Evolutionary conservation across 2,113 vertebrate species (phyloP).

Genomic region (Pedionomus torquatus): DNA sequence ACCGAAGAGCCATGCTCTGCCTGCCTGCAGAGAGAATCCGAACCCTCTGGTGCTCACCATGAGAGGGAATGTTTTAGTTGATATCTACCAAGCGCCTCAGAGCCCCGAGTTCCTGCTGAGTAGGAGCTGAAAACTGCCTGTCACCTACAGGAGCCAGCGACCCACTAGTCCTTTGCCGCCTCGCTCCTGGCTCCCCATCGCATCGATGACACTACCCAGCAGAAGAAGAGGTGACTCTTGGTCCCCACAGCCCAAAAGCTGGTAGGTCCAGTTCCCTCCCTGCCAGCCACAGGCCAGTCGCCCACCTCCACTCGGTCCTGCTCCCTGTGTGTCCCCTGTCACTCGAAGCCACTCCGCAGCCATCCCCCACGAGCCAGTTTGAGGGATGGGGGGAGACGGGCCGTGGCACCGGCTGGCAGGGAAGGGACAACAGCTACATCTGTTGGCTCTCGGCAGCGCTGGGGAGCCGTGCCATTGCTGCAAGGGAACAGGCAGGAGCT

Average conservation of each 20-base stretch:
- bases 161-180: neutral
- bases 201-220: rapidly evolving
- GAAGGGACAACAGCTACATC: constrained; percentile 33
- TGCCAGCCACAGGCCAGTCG: rapidly evolving
- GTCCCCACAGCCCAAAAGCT: rapidly evolving
- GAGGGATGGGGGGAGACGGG: neutral
- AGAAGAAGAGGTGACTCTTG: neutral
- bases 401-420: neutral
- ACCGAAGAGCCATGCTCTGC: neutral
- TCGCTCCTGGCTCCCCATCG: neutral
- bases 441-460: neutral
- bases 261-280: neutral
- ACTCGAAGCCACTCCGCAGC: rapidly evolving
- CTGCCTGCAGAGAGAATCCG: neutral
- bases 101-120: neutral
- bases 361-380: rapidly evolving
- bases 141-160: neutral
- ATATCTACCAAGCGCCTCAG: neutral
- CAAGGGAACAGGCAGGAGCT: constrained; percentile 39
- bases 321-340: neutral
- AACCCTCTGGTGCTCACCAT: neutral
- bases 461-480: constrained; percentile 28
- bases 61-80: neutral
- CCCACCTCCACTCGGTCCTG: neutral
- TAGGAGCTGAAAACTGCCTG: neutral